These are phyloP conservation scores for Hemiscyllium ocellatum DNA, from an alignment of 2,113 vertebrate species.

Conservation along the genomic window DNA sequence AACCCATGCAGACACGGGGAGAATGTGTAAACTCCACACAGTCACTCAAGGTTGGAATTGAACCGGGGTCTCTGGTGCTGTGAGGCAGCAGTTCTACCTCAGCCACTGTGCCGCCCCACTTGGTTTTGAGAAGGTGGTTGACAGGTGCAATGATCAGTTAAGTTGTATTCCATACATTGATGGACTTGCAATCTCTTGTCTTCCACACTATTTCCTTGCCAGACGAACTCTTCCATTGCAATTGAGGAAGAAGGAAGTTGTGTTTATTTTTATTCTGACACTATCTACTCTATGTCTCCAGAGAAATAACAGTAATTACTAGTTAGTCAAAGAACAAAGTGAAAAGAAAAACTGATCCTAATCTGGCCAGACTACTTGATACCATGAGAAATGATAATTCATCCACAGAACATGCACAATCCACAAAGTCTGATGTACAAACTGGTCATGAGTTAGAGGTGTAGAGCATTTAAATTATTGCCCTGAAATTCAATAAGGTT, in stretches of 20 bases:
- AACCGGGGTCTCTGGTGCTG: too few relatives aligned
- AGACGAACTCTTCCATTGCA: background rate
- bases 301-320: background rate
- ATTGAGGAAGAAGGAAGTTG: background rate
- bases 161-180: background rate
- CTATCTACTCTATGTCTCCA: background rate
- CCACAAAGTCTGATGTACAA: background rate
- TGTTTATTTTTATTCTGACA: background rate
- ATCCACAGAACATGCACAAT: too few relatives aligned
- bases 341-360: background rate
- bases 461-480: background rate
- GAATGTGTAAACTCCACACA: too few relatives aligned
- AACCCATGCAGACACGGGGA: too few relatives aligned
- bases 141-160: background rate
- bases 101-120: too few relatives aligned
- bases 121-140: too few relatives aligned
- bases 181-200: background rate
- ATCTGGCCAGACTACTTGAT: background rate
- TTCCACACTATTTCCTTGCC: background rate
- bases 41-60: too few relatives aligned
- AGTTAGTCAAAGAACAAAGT: background rate
- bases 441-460: background rate
- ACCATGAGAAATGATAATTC: background rate
- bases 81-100: too few relatives aligned
- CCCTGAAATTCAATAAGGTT: background rate